These are phyloP conservation scores for Ploceus nigricollis DNA, from an alignment of 2,113 vertebrate genomes.

Conservation along the genomic window DNA sequence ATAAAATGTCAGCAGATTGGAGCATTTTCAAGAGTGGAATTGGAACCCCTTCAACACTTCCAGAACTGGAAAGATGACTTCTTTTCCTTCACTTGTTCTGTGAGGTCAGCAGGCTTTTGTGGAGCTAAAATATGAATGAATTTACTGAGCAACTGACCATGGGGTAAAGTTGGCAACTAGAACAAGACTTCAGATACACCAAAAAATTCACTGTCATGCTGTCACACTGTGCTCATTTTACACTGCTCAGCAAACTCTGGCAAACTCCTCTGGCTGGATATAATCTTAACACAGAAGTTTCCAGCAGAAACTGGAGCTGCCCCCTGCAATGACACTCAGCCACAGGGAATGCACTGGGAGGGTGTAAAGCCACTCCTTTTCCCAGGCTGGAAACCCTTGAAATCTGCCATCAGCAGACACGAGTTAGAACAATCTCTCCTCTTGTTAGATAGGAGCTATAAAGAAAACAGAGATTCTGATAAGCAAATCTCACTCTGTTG, in stretches of 20 bases:
- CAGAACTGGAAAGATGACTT: background rate
- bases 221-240: background rate
- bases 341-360: background rate
- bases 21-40: background rate
- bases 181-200: background rate
- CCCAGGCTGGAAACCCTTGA: background rate
- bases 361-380: background rate
- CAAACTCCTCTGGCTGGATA: background rate
- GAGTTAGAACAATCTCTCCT: background rate
- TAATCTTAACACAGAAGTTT: background rate
- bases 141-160: background rate
- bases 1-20: background rate
- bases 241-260: background rate
- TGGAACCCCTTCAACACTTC: background rate
- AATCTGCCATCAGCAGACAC: background rate
- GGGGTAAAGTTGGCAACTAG: background rate
- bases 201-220: background rate
- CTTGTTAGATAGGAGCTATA: background rate
- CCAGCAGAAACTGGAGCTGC: background rate
- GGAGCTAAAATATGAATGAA: background rate
- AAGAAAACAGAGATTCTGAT: background rate
- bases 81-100: background rate
- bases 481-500: background rate
- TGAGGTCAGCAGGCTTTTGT: background rate
- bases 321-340: background rate